Conservation (phyloP, 2,888 invertebrate genomes). For the Gastracanthus pulcherrimus region DNA sequence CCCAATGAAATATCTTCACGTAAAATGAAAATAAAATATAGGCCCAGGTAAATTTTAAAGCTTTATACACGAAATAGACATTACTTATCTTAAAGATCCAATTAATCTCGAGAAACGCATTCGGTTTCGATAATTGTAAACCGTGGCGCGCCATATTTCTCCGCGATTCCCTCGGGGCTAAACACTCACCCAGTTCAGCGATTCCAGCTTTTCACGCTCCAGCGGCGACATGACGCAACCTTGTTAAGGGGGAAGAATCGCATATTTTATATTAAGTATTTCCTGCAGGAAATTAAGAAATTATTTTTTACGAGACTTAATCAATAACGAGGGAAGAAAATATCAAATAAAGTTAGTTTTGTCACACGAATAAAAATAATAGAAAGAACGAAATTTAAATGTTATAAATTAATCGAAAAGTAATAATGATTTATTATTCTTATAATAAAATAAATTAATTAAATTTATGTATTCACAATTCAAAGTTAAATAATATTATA, state of each 20-base stretch:
- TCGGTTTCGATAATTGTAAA: constrained; percentile 8
- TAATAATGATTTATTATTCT: too few species aligned
- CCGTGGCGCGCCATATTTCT: not conserved
- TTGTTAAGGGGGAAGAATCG: not conserved
- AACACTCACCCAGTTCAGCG: constrained; percentile 12
- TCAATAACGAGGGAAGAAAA: too few species aligned
- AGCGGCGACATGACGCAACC: constrained; percentile 13
- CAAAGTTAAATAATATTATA: too few species aligned
- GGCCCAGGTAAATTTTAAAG: not conserved
- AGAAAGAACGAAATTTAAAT: too few species aligned
- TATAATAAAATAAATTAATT: too few species aligned
- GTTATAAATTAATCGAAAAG: too few species aligned
- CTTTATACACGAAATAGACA: not conserved
- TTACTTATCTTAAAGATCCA: constrained; percentile 7
- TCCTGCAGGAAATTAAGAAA: not conserved
- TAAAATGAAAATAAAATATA: too few species aligned
- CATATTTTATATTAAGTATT: not conserved
- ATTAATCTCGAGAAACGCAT: constrained; percentile 6
- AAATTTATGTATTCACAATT: too few species aligned
- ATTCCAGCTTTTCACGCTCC: constrained; percentile 19
- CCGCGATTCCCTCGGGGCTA: constrained; percentile 8
- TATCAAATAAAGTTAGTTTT: too few species aligned
- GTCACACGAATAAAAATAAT: too few species aligned
- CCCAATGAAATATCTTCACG: too few species aligned
- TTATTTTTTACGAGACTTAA: not conserved